phyloP scores from a whole-genome alignment of 1,140 invertebrate genomes.

The Oscheius sp. region DNA sequence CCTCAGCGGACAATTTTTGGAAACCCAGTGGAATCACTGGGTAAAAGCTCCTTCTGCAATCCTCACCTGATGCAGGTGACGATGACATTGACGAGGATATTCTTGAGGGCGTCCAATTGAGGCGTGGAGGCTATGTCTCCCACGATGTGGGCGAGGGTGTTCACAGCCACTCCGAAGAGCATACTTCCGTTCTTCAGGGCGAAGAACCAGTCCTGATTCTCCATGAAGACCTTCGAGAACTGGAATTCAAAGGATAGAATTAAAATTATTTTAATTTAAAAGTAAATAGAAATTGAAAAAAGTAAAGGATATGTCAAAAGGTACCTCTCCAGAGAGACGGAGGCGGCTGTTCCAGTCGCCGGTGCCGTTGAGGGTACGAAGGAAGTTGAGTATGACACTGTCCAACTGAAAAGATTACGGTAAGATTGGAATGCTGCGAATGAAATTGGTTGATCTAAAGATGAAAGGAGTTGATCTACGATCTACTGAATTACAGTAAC shows the following conservation, averaged over 20 bases:
- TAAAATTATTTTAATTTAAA: background rate
- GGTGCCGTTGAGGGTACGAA: background rate
- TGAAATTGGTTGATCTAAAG: background rate
- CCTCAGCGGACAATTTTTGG: too few species aligned
- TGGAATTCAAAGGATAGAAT: background rate
- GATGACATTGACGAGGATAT: background rate
- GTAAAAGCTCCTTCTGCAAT: too few species aligned
- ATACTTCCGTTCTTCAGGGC: background rate
- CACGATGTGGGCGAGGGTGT: background rate
- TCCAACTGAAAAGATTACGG: conserved; percentile 15
- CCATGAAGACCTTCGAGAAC: background rate
- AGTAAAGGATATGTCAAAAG: background rate
- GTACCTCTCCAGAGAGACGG: background rate
- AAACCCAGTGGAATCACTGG: too few species aligned
- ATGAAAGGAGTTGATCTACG: background rate
- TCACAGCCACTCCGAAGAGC: background rate
- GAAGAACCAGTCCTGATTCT: background rate
- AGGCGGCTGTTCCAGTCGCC: conserved; percentile 5
- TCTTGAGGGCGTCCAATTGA: background rate
- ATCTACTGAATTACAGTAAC: background rate
- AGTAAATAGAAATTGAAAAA: too few species aligned
- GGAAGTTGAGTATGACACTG: background rate
- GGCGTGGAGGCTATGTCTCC: background rate
- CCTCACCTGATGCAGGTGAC: background rate
- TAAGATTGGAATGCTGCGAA: background rate